Evolutionary conservation across 53 echinoderm and acorn worm species (phyloP), one percentile per base, ranked within the genome.

Genomic region (Holothuria scabra): DNA sequence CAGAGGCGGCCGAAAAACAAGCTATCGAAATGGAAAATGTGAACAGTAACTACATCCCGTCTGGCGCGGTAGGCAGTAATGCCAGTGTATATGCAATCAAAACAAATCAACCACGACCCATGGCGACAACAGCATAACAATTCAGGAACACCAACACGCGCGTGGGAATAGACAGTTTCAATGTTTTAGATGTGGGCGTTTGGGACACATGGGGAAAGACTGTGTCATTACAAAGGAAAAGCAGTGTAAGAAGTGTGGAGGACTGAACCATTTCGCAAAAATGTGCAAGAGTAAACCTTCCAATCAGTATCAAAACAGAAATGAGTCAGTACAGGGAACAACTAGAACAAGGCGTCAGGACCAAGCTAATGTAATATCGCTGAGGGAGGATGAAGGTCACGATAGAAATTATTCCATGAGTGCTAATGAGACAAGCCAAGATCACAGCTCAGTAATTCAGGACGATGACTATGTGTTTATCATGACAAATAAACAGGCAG

Each of bases 141-240:
- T 35, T 4, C 3, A 48, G 48, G 11, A 48, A 48, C 14, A 48
- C 12, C 9, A 48, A 48, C n/a, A n/a, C n/a, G n/a, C n/a, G n/a
- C n/a, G 12, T 35, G 35, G 35, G 35, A 35, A 6, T 12, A 48
- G 64, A 63, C 64, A 63, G 22, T 24, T 63, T 26, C 64, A 63
- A 12, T 63, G 64, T 30, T 63, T 1, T 14, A 63, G 64, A 48
- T 48, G 48, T 48, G 48, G 48, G 48, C 48, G 9, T 48, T 10
- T 48, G 48, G 48, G 48, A 48, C 48, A 48, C 12, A 48, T 48
- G 48, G 48, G 48, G 9, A 64, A 30, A 62, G 63, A 64, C 13
- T 64, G 22, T n/a, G 64, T 64, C 64, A 64, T 64, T 5, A 64
- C 64, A 64, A 64, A 64, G 64, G 64, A 26, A 11, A 64, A 64